Evolutionary conservation across 2,113 vertebrate species (phyloP).

Genomic region (Irena cyanogastra): DNA sequence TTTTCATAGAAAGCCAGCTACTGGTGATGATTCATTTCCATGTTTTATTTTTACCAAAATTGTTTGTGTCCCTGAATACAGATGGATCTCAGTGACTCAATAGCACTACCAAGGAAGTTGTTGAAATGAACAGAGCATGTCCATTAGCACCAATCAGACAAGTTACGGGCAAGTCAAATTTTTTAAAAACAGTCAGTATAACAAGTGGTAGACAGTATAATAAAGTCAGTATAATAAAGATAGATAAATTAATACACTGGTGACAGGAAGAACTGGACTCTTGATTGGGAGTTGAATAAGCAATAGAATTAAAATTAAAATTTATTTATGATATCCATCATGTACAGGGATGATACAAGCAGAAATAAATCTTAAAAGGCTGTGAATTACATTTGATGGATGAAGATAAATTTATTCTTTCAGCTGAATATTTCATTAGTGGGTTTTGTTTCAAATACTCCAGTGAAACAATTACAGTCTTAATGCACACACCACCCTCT

Average conservation of each 20-base stretch:
- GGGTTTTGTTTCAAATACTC: neutral
- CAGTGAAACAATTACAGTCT: neutral
- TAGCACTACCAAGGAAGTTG: neutral
- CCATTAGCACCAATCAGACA: neutral
- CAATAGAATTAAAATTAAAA: neutral
- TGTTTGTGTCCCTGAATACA: neutral
- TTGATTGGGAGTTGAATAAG: neutral
- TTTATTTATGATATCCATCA: neutral
- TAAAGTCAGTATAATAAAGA: neutral
- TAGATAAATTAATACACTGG: neutral
- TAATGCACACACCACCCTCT: neutral
- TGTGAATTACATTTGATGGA: conserved; percentile 7
- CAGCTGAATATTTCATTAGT: conserved; percentile 9
- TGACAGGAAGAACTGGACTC: neutral
- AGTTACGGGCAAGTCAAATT: neutral
- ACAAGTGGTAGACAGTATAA: neutral
- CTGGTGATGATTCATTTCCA: neutral
- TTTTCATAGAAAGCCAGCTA: neutral
- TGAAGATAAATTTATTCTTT: neutral
- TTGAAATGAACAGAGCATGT: neutral
- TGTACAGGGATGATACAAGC: neutral
- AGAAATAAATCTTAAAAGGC: neutral
- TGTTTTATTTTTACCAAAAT: neutral
- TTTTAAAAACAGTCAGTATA: neutral
- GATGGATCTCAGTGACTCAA: neutral